These are phyloP conservation scores for Oligia strigilis DNA, from an alignment of 2,888 invertebrate genomes.

Conservation along the genomic window DNA sequence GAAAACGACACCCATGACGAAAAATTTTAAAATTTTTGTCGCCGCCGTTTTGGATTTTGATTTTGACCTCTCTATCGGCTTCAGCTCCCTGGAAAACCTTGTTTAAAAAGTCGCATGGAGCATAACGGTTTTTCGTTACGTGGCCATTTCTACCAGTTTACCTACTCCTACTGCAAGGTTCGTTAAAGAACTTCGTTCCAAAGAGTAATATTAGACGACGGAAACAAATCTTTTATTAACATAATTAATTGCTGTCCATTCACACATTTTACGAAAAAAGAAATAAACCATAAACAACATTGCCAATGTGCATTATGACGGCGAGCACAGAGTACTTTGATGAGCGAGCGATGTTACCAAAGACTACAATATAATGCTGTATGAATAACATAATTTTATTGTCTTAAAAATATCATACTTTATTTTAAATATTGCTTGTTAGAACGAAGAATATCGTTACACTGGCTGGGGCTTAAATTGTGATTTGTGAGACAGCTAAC, in stretches of 20 bases:
- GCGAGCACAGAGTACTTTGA: too few relatives aligned
- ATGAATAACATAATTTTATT: constrained; percentile 24
- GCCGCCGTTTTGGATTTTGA: too few relatives aligned
- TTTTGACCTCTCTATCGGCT: neutral
- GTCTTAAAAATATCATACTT: constrained; percentile 11
- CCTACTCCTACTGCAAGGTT: neutral
- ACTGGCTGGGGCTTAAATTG: constrained; percentile 17
- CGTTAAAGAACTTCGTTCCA: neutral
- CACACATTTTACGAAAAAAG: neutral
- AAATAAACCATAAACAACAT: neutral
- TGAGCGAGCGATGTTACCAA: neutral
- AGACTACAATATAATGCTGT: too few relatives aligned
- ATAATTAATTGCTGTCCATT: neutral
- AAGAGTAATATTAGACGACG: neutral
- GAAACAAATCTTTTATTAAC: neutral
- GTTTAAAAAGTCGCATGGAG: neutral
- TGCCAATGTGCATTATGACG: neutral
- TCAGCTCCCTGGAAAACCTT: neutral
- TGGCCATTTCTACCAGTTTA: too few relatives aligned
- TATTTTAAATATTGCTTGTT: constrained; percentile 12
- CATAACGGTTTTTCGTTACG: too few relatives aligned
- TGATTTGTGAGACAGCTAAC: constrained; percentile 42
- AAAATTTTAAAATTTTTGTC: too few relatives aligned
- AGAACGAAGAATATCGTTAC: constrained; percentile 8
- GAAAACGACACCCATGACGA: too few relatives aligned